Evolutionary conservation across 2,888 invertebrate species (phyloP).

Genomic region (Ophion ellenae): DNA sequence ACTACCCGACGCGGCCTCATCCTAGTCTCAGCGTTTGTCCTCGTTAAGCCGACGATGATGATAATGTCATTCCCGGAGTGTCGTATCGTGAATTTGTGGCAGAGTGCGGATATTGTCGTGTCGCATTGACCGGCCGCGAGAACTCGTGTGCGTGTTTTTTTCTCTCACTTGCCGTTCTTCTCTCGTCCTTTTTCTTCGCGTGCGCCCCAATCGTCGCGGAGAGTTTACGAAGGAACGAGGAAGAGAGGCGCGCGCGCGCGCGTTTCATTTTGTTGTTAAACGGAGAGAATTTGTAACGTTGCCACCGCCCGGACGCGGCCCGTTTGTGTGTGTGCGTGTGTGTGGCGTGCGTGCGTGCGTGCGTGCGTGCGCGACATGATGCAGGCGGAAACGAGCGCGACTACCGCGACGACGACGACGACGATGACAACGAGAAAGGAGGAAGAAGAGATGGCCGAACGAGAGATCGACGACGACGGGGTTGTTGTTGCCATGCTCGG

Average conservation of each 20-base stretch:
- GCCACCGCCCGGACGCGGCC: slow-evolving; percentile 33
- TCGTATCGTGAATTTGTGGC: slow-evolving; percentile 38
- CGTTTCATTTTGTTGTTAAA: slow-evolving; percentile 9
- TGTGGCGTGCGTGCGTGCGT: slow-evolving; percentile 41
- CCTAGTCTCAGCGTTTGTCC: slow-evolving; percentile 75
- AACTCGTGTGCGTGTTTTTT: slow-evolving; percentile 20
- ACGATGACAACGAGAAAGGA: slow-evolving; percentile 61
- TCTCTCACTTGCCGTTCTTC: neutral
- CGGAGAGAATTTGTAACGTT: slow-evolving; percentile 24
- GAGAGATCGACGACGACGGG: slow-evolving; percentile 57
- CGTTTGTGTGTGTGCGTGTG: slow-evolving; percentile 23
- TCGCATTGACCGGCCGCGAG: slow-evolving; percentile 21
- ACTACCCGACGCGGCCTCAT: slow-evolving; percentile 83
- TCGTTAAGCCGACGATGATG: slow-evolving; percentile 33
- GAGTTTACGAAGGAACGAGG: slow-evolving; percentile 9
- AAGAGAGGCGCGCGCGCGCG: slow-evolving; percentile 14
- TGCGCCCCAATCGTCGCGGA: neutral
- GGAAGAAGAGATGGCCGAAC: slow-evolving; percentile 59
- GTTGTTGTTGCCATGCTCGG: slow-evolving; percentile 74
- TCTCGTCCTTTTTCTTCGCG: neutral
- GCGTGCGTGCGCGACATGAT: slow-evolving; percentile 53
- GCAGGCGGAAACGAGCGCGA: slow-evolving; percentile 80
- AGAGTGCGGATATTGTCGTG: slow-evolving; percentile 36
- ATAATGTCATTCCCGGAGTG: slow-evolving; percentile 53
- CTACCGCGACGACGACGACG: slow-evolving; percentile 55